These are phyloP conservation scores for Herpailurus yagouaroundi DNA, from an alignment of 2,113 vertebrate species.

Conservation along the genomic window DNA sequence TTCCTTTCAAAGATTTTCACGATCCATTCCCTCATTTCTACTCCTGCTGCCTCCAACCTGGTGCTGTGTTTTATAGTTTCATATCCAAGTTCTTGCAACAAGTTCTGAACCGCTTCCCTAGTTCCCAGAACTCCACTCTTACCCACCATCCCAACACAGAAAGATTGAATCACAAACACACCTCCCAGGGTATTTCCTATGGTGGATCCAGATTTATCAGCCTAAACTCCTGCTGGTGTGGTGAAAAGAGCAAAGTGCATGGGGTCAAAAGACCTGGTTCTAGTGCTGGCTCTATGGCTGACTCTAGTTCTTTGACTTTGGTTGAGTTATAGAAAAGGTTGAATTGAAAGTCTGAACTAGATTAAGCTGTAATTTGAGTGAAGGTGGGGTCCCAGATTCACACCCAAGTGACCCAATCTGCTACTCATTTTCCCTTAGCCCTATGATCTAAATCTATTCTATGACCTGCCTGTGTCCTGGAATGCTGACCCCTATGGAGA, in stretches of 20 bases:
- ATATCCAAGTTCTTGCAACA: background rate
- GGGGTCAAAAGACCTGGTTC: background rate
- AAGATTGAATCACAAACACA: background rate
- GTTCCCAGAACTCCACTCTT: background rate
- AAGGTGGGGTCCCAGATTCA: background rate
- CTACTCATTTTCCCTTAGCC: background rate
- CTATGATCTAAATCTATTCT: background rate
- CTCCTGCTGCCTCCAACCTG: background rate
- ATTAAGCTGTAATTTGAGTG: background rate
- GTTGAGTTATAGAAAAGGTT: background rate
- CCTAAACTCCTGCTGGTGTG: background rate
- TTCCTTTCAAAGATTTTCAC: background rate
- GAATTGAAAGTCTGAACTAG: background rate
- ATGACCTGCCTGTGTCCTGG: no score
- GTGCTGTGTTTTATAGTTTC: background rate
- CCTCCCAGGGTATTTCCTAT: background rate
- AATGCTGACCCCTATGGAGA: background rate
- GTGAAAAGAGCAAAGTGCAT: accelerated
- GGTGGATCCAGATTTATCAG: background rate
- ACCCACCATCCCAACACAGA: no score
- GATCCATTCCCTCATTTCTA: background rate
- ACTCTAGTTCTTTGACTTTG: background rate
- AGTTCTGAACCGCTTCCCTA: background rate
- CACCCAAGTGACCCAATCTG: background rate
- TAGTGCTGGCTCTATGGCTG: background rate